Conservation (phyloP, 2,113 vertebrate genomes). For the Dicrurus megarhynchus region DNA sequence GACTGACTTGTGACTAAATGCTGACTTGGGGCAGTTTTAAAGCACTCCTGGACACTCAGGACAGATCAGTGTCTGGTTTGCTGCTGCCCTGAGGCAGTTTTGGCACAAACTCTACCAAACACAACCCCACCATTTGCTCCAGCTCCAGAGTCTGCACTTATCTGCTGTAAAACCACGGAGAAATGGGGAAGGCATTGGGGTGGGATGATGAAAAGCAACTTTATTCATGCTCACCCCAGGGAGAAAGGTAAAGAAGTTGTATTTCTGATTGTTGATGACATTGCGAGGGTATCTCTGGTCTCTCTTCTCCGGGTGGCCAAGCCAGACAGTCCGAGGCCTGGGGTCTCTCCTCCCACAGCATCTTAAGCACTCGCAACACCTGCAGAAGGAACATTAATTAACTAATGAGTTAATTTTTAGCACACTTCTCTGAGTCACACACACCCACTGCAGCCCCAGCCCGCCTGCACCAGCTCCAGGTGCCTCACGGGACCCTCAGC, state of each 20-base stretch:
- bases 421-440: neutral
- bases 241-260: constrained; percentile 97
- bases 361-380: constrained; percentile 91
- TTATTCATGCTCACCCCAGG: constrained; percentile 80
- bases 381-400: constrained; percentile 4
- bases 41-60: neutral
- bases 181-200: neutral
- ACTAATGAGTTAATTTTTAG: neutral
- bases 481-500: accelerated
- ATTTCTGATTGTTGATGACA: constrained; percentile 99
- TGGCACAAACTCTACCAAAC: neutral
- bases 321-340: constrained; percentile 92
- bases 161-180: neutral
- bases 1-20: neutral
- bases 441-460: neutral
- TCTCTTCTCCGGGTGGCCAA: constrained; percentile 95
- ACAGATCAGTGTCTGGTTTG: neutral
- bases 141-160: neutral
- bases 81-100: neutral
- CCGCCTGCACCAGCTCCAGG: neutral
- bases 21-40: neutral
- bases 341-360: constrained; percentile 93
- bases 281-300: constrained; percentile 96
- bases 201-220: accelerated
- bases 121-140: neutral